Evolutionary conservation across 2,888 invertebrate genomes (phyloP).

Genomic region (Margaritifera margaritifera): DNA sequence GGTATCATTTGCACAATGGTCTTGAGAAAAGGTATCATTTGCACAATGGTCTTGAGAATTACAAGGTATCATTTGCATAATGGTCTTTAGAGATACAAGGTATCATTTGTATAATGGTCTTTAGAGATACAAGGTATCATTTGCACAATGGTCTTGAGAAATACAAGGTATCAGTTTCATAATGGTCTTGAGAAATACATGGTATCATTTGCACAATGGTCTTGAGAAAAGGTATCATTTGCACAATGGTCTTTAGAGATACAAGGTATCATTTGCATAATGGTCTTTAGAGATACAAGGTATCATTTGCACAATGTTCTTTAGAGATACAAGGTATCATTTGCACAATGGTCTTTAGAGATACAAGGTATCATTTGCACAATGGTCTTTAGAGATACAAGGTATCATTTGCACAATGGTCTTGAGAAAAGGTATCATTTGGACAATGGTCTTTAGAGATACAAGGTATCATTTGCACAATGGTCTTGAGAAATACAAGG

Average conservation of each 20-base stretch:
- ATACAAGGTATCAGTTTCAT: constrained; percentile 26
- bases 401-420: neutral
- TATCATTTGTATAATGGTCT: too few species aligned
- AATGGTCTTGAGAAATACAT: too few species aligned
- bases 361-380: constrained; percentile 26
- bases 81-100: constrained; percentile 14
- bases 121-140: too few species aligned
- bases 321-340: too few species aligned
- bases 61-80: neutral
- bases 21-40: constrained; percentile 23
- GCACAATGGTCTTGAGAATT: too few species aligned
- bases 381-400: too few species aligned
- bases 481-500: constrained; percentile 14
- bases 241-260: too few species aligned
- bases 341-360: neutral
- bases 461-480: neutral
- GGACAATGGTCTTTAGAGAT: too few species aligned
- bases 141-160: neutral
- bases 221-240: constrained; percentile 23
- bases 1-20: neutral
- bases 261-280: neutral
- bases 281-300: constrained; percentile 14
- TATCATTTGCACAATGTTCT: too few species aligned
- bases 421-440: constrained; percentile 23
- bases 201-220: neutral